Conservation (phyloP, 30 jellyfish, hydroid and myxozoan species). For the Catostylus mosaicus region DNA sequence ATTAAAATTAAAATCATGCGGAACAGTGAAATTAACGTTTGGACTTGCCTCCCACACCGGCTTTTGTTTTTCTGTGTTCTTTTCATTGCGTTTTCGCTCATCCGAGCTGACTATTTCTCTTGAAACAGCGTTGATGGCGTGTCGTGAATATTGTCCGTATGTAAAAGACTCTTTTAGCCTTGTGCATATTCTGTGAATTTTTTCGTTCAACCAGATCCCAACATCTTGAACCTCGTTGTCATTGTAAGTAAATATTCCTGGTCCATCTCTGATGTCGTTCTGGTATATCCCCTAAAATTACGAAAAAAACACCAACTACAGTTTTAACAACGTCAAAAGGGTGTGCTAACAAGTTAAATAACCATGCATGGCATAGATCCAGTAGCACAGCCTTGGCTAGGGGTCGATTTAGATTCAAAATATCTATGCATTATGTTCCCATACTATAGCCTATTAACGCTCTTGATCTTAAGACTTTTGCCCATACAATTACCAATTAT, state of each 20-base stretch:
- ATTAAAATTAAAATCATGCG: constrained; percentile 23
- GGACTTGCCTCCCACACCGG: constrained; percentile 17
- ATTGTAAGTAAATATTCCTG: constrained; percentile 80
- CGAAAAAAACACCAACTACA: too few species aligned
- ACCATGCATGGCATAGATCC: too few species aligned
- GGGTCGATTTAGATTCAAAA: too few species aligned
- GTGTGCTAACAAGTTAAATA: too few species aligned
- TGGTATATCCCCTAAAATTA: constrained; percentile 77
- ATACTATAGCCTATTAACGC: too few species aligned
- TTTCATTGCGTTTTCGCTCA: constrained; percentile 8
- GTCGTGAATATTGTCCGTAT: constrained; percentile 26
- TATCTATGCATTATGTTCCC: too few species aligned
- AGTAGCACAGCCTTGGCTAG: too few species aligned
- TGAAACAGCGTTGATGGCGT: constrained; percentile 66
- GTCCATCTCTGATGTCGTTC: constrained; percentile 86
- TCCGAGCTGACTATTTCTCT: background rate
- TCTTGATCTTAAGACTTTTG: too few species aligned
- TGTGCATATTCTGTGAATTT: constrained; percentile 56
- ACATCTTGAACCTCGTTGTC: constrained; percentile 74
- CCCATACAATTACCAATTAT: too few species aligned
- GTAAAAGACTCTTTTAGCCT: constrained; percentile 47
- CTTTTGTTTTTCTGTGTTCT: background rate
- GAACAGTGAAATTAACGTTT: constrained; percentile 16
- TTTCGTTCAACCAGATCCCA: constrained; percentile 83
- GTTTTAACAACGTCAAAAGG: too few species aligned